Conservation (phyloP, 2,888 invertebrate genomes). For the Trichogramma dendrolimi region DNA sequence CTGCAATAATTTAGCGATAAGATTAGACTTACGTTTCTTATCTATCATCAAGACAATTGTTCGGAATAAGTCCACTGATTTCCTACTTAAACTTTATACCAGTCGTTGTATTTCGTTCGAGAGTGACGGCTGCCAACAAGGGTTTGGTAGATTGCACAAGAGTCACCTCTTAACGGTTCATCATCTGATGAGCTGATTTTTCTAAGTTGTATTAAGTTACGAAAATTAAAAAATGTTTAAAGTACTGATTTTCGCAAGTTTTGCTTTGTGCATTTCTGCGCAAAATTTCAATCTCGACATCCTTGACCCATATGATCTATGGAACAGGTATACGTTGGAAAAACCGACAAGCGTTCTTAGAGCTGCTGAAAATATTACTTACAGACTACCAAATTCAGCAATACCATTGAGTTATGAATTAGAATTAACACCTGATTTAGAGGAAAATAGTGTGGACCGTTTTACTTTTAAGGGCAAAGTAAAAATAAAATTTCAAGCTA, state of each 20-base stretch:
- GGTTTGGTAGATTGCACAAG: no score
- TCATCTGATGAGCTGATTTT: no score
- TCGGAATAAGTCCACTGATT: constrained; percentile 18
- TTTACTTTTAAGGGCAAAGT: constrained; percentile 19
- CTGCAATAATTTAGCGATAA: constrained; percentile 15
- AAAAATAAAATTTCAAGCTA: constrained; percentile 1
- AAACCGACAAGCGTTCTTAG: no score
- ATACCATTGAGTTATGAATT: constrained; percentile 12
- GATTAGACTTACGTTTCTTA: constrained; percentile 28
- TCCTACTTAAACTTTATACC: constrained; percentile 14
- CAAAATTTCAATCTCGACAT: no score
- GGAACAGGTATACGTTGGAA: no score
- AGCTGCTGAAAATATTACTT: constrained; percentile 1
- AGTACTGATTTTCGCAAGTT: no score
- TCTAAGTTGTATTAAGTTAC: no score
- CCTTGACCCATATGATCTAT: no score
- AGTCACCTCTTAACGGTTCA: no score
- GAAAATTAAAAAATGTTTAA: no score
- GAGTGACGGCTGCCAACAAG: no score
- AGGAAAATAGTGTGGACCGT: neutral
- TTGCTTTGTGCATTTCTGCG: no score
- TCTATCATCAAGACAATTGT: constrained; percentile 12
- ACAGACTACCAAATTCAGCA: constrained; percentile 11
- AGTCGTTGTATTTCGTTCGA: constrained; percentile 3
- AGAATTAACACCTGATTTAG: constrained; percentile 2